A percentile compares a stretch with the other conserved stretches of the same genome.
These are phyloP conservation scores for Smittia sp. DNA, from an alignment of 2,888 invertebrate genomes.

Conservation along the genomic window DNA sequence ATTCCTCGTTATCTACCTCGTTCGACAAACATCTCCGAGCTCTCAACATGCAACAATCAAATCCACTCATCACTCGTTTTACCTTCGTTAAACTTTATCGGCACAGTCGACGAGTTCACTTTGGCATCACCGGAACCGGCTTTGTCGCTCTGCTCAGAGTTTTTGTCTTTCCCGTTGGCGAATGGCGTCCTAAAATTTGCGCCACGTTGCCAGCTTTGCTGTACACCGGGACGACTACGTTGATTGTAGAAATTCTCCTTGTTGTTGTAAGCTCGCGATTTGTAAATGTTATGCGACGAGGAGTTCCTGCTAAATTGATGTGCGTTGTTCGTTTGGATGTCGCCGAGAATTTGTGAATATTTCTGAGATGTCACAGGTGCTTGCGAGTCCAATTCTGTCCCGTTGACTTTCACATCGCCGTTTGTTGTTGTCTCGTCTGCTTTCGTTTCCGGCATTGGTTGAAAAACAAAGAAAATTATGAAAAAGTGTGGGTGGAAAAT, in stretches of 20 bases:
- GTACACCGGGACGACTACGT: background rate
- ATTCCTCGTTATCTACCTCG: no score
- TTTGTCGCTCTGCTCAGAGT: background rate
- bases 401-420: slow-evolving; percentile 21
- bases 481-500: background rate
- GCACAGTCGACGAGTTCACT: slow-evolving; percentile 42
- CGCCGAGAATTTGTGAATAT: slow-evolving; percentile 38
- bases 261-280: slow-evolving; percentile 20
- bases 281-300: slow-evolving; percentile 7
- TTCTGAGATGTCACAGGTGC: slow-evolving; percentile 17
- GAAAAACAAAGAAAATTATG: slow-evolving; percentile 10
- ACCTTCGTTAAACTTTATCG: slow-evolving; percentile 44
- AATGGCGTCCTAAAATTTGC: background rate
- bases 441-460: background rate
- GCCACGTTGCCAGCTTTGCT: slow-evolving; percentile 21
- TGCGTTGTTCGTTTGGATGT: slow-evolving; percentile 15
- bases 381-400: background rate
- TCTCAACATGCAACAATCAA: no score
- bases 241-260: slow-evolving; percentile 34
- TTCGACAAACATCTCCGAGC: no score
- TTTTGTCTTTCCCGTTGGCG: slow-evolving; percentile 17
- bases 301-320: slow-evolving; percentile 9
- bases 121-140: slow-evolving; percentile 35
- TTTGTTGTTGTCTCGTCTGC: slow-evolving; percentile 15
- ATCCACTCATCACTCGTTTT: background rate